Evolutionary conservation across 1,140 invertebrate genomes (phyloP).

Genomic region (Bilobella aurantiaca): DNA sequence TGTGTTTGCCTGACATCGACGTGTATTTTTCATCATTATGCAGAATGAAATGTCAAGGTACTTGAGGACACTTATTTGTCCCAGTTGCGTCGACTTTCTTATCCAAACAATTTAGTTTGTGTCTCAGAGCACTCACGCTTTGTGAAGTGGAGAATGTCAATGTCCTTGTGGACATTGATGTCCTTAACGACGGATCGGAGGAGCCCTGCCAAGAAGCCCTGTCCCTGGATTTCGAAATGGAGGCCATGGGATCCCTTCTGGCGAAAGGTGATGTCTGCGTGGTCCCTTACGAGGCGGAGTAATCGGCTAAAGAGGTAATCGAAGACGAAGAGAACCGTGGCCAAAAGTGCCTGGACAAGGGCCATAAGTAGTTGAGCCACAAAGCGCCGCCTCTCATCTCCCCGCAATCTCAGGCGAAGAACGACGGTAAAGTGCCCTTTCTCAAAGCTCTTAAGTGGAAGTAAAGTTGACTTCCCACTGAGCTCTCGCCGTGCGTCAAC

Average conservation of each 20-base stretch:
- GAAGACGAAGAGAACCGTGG: conserved; percentile 17
- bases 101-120: too few relatives aligned
- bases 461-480: conserved; percentile 2
- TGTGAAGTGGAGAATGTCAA: conserved; percentile 21
- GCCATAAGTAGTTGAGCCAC: conserved; percentile 6
- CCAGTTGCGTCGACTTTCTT: too few relatives aligned
- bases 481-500: conserved; percentile 21
- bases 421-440: conserved; percentile 13
- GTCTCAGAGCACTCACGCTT: conserved; percentile 21
- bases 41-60: too few relatives aligned
- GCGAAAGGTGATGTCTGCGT: conserved; percentile 20
- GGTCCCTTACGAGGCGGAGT: conserved; percentile 15
- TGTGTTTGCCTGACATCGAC: too few relatives aligned
- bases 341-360: conserved; percentile 11
- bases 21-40: too few relatives aligned
- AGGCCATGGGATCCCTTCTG: conserved; percentile 21
- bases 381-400: conserved; percentile 17
- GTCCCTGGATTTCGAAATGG: conserved; percentile 19
- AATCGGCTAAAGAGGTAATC: conserved; percentile 21
- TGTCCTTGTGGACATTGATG: conserved; percentile 21
- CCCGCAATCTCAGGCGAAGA: conserved; percentile 11
- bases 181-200: conserved; percentile 25
- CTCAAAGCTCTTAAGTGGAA: conserved; percentile 29
- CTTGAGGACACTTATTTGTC: too few relatives aligned
- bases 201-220: conserved; percentile 25